Conservation (phyloP, 1,140 invertebrate species). For the Rhyzopertha dominica region DNA sequence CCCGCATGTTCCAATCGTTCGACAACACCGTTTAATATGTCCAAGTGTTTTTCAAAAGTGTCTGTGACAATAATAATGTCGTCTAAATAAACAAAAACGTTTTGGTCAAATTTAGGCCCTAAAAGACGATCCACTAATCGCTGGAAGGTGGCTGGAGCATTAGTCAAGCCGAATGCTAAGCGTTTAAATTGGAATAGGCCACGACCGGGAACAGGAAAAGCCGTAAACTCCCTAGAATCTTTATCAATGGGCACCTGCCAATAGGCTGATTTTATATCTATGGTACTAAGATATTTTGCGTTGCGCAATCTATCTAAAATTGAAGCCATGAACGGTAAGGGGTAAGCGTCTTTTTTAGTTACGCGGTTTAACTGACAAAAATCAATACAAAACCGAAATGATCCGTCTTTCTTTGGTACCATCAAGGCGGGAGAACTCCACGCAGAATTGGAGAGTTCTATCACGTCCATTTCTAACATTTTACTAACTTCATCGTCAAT, state of each 20-base stretch:
- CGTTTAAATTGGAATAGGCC: constrained; percentile 36
- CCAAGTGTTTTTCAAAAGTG: constrained; percentile 33
- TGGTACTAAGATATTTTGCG: constrained; percentile 30
- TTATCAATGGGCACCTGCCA: constrained; percentile 36
- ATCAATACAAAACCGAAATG: too few relatives aligned
- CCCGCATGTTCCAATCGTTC: constrained; percentile 21
- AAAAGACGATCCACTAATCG: constrained; percentile 34
- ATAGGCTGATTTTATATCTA: constrained; percentile 36
- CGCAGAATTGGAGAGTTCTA: too few relatives aligned
- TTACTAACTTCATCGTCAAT: too few relatives aligned
- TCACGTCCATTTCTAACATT: too few relatives aligned
- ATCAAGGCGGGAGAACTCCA: too few relatives aligned
- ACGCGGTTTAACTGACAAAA: too few relatives aligned
- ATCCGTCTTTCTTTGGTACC: too few relatives aligned
- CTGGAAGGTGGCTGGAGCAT: constrained; percentile 16
- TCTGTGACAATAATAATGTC: constrained; percentile 32
- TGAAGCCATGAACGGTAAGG: too few relatives aligned
- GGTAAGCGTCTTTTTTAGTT: too few relatives aligned
- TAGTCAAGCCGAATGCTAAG: constrained; percentile 33
- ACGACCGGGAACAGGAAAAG: constrained; percentile 31
- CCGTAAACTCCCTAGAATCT: constrained; percentile 33
- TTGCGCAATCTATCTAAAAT: constrained; percentile 32
- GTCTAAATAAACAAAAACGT: constrained; percentile 28
- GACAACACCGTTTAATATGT: constrained; percentile 21
- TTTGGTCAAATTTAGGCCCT: constrained; percentile 13